Evolutionary conservation across 2,797 vertebrate genomes (phyloP).

Genomic region (Pseudochirops corinnae): DNA sequence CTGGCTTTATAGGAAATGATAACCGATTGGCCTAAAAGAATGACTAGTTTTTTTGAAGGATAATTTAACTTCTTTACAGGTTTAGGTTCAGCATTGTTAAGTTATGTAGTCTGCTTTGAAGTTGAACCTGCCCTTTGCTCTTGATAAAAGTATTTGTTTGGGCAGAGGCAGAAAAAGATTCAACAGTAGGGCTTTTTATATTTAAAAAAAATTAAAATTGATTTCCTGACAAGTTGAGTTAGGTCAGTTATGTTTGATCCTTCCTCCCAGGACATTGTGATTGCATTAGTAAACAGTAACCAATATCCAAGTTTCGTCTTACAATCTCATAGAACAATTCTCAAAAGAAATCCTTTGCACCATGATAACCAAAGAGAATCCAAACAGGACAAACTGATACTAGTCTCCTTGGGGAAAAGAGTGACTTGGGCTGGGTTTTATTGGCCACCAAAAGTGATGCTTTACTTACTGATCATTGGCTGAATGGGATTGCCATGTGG

Average conservation of each 20-base stretch:
- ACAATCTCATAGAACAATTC: constrained; percentile 11
- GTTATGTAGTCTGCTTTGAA: background rate
- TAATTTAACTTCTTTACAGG: background rate
- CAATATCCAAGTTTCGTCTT: fast-evolving
- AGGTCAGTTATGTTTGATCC: constrained; percentile 29
- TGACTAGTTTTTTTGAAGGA: background rate
- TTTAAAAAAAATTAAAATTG: constrained; percentile 27
- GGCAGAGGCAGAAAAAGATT: constrained; percentile 2
- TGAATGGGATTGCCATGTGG: constrained; percentile 22
- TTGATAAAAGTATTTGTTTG: constrained; percentile 21
- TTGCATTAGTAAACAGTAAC: constrained; percentile 40
- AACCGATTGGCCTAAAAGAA: constrained; percentile 36
- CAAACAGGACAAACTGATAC: constrained; percentile 38
- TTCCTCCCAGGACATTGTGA: background rate
- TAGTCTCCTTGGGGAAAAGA: constrained; percentile 12
- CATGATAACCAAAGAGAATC: constrained; percentile 29
- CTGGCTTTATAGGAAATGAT: constrained; percentile 11
- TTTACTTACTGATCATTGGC: background rate
- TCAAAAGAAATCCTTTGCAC: constrained; percentile 34
- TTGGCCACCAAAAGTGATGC: background rate
- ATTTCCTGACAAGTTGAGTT: background rate
- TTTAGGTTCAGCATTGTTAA: background rate
- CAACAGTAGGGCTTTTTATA: background rate
- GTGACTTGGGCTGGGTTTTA: background rate
- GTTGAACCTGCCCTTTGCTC: background rate